Percentiles rank a stretch among this genome's conserved stretches.
Evolutionary conservation across 2,113 vertebrate species (phyloP).

Genomic region (Oreochromis aureus): DNA sequence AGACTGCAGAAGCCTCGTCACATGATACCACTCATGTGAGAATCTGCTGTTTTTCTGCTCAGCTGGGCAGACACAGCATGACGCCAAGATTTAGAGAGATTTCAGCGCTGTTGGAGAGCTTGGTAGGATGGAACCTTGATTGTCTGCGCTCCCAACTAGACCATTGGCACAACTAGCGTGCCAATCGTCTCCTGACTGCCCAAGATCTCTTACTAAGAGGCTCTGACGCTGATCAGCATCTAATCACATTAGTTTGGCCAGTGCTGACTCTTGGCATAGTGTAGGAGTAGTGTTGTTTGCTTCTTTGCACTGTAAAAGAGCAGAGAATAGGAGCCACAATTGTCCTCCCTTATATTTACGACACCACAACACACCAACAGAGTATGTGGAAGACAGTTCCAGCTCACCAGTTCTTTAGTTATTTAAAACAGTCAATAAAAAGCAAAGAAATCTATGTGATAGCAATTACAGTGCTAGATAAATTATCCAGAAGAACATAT

Average conservation of each 20-base stretch:
- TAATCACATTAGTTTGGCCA: slow-evolving; percentile 43
- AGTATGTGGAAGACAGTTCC: neutral
- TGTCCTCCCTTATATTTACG: neutral
- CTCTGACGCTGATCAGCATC: slow-evolving; percentile 4
- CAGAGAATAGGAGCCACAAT: neutral
- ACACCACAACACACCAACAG: neutral
- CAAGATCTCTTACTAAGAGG: slow-evolving; percentile 22
- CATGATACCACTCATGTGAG: slow-evolving; percentile 76
- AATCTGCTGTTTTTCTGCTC: slow-evolving; percentile 73
- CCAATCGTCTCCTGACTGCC: neutral
- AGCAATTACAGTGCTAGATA: neutral
- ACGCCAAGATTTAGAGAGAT: neutral
- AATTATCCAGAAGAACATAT: neutral
- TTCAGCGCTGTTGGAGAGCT: neutral
- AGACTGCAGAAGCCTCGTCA: slow-evolving; percentile 60
- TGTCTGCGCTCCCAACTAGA: neutral
- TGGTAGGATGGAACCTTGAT: neutral
- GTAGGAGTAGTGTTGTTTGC: neutral
- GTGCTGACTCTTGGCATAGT: neutral
- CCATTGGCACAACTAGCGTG: neutral
- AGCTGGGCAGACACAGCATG: slow-evolving; percentile 58
- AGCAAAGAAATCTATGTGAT: neutral
- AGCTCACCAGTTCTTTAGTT: neutral
- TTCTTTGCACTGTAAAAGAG: neutral
- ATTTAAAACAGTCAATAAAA: neutral